A percentile compares a stretch with the other conserved stretches of the same genome.
phyloP scores from a whole-genome alignment of 2,113 vertebrate species.

The Aphyosemion australe region DNA sequence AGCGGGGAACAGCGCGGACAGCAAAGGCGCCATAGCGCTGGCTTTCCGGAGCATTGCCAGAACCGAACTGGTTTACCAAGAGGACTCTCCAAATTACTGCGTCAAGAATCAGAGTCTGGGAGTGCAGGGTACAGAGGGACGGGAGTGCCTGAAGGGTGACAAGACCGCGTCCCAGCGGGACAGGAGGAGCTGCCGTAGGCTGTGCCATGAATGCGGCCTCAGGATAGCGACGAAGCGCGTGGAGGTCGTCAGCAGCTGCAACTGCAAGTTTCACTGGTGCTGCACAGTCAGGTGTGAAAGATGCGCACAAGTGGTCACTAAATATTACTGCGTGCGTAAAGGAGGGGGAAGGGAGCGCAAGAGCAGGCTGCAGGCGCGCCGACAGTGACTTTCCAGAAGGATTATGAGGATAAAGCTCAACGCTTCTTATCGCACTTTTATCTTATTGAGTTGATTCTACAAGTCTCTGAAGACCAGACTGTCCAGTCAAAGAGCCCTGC shows the following conservation, averaged over 20 bases:
- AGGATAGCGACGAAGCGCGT: slow-evolving; percentile 83
- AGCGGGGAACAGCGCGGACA: slow-evolving; percentile 90
- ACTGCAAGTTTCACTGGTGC: slow-evolving; percentile 98
- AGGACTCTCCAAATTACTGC: slow-evolving; percentile 96
- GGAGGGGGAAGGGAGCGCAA: slow-evolving; percentile 48
- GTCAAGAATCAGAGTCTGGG: slow-evolving; percentile 87
- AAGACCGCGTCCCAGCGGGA: slow-evolving; percentile 84
- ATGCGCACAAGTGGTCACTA: slow-evolving; percentile 85
- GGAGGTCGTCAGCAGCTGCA: slow-evolving; percentile 88
- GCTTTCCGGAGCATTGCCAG: slow-evolving; percentile 82
- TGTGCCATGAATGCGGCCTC: slow-evolving; percentile 91
- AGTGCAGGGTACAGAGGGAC: slow-evolving; percentile 88
- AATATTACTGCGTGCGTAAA: slow-evolving; percentile 84
- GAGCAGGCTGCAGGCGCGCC: slow-evolving; percentile 66
- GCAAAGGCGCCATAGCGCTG: slow-evolving; percentile 79
- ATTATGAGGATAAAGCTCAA: neutral
- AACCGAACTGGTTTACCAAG: slow-evolving; percentile 88
- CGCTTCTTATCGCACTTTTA: slow-evolving; percentile 57
- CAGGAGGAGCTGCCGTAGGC: slow-evolving; percentile 84
- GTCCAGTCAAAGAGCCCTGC: too few species aligned
- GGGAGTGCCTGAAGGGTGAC: slow-evolving; percentile 87
- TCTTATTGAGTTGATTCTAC: neutral
- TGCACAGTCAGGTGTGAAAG: slow-evolving; percentile 92
- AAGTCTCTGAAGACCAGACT: neutral
- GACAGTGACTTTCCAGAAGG: slow-evolving; percentile 50